These are phyloP conservation scores for Corydoras sp. DNA, from an alignment of 2,113 vertebrate species.

Conservation along the genomic window DNA sequence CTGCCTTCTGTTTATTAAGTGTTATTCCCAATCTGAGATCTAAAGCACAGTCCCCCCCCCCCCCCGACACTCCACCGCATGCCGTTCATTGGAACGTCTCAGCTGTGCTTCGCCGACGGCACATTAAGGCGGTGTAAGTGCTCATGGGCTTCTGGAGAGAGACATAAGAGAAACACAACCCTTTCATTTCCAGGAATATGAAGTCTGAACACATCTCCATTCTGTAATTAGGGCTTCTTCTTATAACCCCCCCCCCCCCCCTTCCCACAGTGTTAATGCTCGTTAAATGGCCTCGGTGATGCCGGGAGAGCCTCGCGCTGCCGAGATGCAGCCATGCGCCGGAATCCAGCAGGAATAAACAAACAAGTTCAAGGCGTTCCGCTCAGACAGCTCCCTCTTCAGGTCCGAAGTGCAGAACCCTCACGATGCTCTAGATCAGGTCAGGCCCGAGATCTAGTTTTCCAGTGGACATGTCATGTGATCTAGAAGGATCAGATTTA, in stretches of 20 bases:
- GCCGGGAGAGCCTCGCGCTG: slow-evolving; percentile 8
- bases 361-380: background rate
- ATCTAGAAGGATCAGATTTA: no score
- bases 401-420: background rate
- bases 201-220: slow-evolving; percentile 20
- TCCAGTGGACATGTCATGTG: no score
- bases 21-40: no score
- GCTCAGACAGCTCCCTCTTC: background rate
- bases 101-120: background rate
- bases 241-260: slow-evolving; percentile 20
- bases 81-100: no score
- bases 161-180: slow-evolving; percentile 2
- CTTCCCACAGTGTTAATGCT: slow-evolving; percentile 12
- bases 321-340: slow-evolving; percentile 1
- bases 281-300: slow-evolving; percentile 22
- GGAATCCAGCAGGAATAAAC: background rate
- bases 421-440: no score
- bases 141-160: background rate
- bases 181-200: slow-evolving; percentile 16
- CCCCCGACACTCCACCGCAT: no score
- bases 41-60: no score
- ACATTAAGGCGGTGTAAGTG: slow-evolving; percentile 12
- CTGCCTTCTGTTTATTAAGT: no score
- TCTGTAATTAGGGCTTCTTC: slow-evolving; percentile 41
- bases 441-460: no score